Evolutionary conservation across 2,113 vertebrate genomes (phyloP).

Genomic region (Grantiella picta): DNA sequence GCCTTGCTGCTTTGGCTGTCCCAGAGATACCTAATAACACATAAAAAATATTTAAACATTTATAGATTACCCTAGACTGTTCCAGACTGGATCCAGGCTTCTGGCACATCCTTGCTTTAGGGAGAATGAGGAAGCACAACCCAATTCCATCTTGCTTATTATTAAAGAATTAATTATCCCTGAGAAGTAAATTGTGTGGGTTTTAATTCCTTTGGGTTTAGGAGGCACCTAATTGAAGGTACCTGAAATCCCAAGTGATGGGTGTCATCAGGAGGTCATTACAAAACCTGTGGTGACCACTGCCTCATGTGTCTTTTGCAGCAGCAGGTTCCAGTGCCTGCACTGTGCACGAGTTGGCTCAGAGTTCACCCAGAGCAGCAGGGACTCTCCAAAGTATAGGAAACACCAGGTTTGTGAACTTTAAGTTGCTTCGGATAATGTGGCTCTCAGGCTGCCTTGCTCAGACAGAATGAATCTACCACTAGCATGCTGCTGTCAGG

Average conservation of each 20-base stretch:
- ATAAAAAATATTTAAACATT: background rate
- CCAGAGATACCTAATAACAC: background rate
- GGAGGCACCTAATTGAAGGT: background rate
- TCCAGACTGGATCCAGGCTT: background rate
- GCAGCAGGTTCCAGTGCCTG: background rate
- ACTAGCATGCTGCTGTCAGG: background rate
- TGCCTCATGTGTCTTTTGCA: background rate
- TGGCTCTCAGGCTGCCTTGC: background rate
- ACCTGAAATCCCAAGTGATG: background rate
- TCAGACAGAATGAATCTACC: background rate
- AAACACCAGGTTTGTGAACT: background rate
- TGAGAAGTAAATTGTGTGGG: background rate
- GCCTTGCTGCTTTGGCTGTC: background rate
- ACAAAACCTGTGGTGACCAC: background rate
- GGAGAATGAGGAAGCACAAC: background rate
- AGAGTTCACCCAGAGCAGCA: background rate
- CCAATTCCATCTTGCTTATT: background rate
- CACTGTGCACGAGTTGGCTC: background rate
- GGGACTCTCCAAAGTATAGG: background rate
- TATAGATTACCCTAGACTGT: background rate
- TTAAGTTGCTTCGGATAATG: background rate
- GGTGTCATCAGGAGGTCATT: background rate
- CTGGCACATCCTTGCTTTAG: background rate
- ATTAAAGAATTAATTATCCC: background rate
- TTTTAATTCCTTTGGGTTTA: background rate